Percentiles rank a stretch among this genome's conserved stretches.
phyloP scores from a whole-genome alignment of 1,140 invertebrate species.

The Mamestra configurata region DNA sequence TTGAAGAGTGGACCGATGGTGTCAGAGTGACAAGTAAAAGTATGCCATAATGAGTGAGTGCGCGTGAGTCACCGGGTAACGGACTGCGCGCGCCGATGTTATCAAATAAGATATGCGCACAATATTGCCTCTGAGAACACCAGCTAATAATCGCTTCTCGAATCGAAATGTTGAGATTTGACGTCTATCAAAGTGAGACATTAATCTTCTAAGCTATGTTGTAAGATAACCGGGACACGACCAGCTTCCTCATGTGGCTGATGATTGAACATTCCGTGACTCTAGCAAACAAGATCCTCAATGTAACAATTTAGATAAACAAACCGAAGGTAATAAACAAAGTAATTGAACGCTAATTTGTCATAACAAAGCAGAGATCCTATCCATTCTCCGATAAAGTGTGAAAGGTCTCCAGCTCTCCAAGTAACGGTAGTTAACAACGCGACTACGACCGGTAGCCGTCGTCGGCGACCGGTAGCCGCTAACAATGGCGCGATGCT shows the following conservation, averaged over 20 bases:
- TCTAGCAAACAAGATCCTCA: neutral
- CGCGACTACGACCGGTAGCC: neutral
- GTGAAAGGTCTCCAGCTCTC: constrained; percentile 44
- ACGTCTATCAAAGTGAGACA: neutral
- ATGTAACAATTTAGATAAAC: neutral
- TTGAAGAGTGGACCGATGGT: constrained; percentile 11
- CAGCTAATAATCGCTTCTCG: constrained; percentile 11
- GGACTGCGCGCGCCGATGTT: constrained; percentile 27
- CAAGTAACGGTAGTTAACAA: constrained; percentile 44
- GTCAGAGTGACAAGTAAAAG: constrained; percentile 43
- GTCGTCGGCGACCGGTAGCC: neutral
- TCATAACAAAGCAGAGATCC: constrained; percentile 7
- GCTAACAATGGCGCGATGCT: constrained; percentile 39
- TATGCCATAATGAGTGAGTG: constrained; percentile 38
- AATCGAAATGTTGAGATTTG: neutral
- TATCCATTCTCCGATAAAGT: constrained; percentile 14
- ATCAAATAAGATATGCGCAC: constrained; percentile 42
- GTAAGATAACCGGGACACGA: neutral
- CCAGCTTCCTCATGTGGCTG: neutral
- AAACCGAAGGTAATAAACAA: neutral
- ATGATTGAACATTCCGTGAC: neutral
- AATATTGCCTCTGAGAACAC: constrained; percentile 12
- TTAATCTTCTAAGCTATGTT: neutral
- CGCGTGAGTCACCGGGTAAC: constrained; percentile 35
- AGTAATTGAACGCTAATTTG: constrained; percentile 30